Conservation (phyloP, 2,113 vertebrate species). For the Nothoprocta perdicaria region DNA sequence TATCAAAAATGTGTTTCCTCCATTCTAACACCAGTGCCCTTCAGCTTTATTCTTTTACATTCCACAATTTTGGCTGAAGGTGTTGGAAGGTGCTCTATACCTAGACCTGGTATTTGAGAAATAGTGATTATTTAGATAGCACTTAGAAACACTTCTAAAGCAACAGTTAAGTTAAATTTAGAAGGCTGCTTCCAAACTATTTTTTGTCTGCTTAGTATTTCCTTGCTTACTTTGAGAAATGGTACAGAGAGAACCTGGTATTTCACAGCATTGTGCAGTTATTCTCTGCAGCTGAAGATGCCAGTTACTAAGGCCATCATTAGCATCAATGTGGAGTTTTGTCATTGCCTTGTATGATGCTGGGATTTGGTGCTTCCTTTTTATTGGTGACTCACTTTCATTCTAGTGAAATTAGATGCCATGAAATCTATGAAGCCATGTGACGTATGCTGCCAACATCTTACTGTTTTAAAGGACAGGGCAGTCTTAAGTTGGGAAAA, state of each 20-base stretch:
- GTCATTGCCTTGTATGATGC: slow-evolving; percentile 47
- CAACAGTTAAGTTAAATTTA: neutral
- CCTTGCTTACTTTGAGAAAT: neutral
- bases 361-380: slow-evolving; percentile 50
- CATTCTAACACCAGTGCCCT: neutral
- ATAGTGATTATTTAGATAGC: neutral
- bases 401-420: slow-evolving; percentile 59
- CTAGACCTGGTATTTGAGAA: neutral
- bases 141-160: neutral
- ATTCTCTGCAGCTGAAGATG: neutral
- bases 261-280: neutral
- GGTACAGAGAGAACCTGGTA: neutral
- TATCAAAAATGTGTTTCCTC: neutral
- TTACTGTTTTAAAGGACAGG: neutral
- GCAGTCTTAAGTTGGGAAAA: neutral
- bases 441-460: neutral
- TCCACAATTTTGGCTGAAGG: neutral
- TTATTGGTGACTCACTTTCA: slow-evolving; percentile 64
- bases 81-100: neutral
- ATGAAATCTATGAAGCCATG: slow-evolving; percentile 25
- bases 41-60: neutral
- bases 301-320: neutral
- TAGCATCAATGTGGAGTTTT: neutral
- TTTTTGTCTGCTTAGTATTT: neutral
- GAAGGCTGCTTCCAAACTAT: neutral